Conservation (phyloP, 2,797 vertebrate genomes). For the Picus viridis region DNA sequence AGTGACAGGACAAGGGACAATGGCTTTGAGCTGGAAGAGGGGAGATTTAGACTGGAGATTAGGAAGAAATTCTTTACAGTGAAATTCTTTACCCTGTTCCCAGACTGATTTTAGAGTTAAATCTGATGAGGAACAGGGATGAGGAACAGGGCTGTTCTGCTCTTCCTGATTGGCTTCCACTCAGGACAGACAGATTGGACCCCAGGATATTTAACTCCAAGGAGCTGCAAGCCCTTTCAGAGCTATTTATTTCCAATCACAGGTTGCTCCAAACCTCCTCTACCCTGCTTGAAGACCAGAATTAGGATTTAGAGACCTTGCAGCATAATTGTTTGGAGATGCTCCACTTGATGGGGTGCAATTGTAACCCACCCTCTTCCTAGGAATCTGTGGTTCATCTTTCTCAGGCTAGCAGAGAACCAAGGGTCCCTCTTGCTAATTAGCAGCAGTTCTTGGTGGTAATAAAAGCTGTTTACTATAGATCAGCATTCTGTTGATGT, state of each 20-base stretch:
- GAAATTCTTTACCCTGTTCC: not conserved
- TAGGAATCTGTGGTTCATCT: not conserved
- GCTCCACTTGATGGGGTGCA: not conserved
- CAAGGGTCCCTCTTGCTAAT: constrained; percentile 39
- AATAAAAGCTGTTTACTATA: constrained; percentile 53
- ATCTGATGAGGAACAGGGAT: not conserved
- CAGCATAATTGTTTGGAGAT: not conserved
- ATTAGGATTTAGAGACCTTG: not conserved
- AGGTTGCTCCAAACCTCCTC: constrained; percentile 40
- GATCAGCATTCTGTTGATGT: constrained; percentile 56
- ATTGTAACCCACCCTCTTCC: not conserved
- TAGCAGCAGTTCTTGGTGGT: constrained; percentile 21
- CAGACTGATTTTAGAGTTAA: not conserved
- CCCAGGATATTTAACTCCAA: not conserved
- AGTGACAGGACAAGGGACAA: too few species aligned
- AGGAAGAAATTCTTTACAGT: too few species aligned
- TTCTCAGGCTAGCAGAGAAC: constrained; percentile 14
- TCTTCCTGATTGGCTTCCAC: not conserved
- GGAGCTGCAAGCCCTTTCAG: not conserved
- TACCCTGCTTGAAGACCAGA: constrained; percentile 30
- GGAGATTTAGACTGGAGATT: too few species aligned
- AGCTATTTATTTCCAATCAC: constrained; percentile 30
- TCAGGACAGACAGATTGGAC: not conserved
- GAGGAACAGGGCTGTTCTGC: not conserved
- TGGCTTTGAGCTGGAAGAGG: too few species aligned